Conservation (phyloP, 2,888 invertebrate genomes). For the Lymantria dispar region DNA sequence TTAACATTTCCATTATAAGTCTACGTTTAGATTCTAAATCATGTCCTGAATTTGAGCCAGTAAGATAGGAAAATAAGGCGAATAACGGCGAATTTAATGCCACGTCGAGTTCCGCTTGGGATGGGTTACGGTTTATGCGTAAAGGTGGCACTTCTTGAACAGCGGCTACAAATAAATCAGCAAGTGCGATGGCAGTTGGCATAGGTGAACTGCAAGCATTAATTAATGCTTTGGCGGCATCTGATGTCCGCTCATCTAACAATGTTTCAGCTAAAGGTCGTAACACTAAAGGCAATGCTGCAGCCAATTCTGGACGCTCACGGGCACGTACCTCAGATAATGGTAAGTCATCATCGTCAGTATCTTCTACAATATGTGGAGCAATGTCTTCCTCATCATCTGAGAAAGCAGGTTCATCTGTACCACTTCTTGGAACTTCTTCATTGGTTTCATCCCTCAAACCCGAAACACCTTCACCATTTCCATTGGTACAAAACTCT, state of each 20-base stretch:
- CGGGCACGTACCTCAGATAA: slow-evolving; percentile 88
- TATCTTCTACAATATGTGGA: slow-evolving; percentile 81
- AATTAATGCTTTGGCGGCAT: slow-evolving; percentile 63
- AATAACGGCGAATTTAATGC: slow-evolving; percentile 91
- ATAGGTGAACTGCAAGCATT: slow-evolving; percentile 63
- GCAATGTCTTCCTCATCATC: slow-evolving; percentile 90
- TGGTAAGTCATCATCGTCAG: slow-evolving; percentile 89
- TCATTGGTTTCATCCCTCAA: slow-evolving; percentile 69
- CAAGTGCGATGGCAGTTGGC: slow-evolving; percentile 67
- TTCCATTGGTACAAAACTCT: slow-evolving; percentile 89
- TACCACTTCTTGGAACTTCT: slow-evolving; percentile 70
- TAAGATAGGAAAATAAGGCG: slow-evolving; percentile 92
- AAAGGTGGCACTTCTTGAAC: slow-evolving; percentile 77
- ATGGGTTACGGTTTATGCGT: slow-evolving; percentile 73
- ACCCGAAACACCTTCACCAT: slow-evolving; percentile 77
- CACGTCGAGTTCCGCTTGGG: slow-evolving; percentile 83
- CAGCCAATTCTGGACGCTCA: slow-evolving; percentile 82
- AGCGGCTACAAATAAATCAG: slow-evolving; percentile 71
- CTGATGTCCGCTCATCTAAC: slow-evolving; percentile 65
- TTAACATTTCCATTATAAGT: slow-evolving; percentile 89
- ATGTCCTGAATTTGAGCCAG: slow-evolving; percentile 80
- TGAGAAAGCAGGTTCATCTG: slow-evolving; percentile 90
- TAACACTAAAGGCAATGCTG: slow-evolving; percentile 68
- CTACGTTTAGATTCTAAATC: slow-evolving; percentile 88
- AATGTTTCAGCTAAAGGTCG: slow-evolving; percentile 73